A percentile compares a stretch with the other conserved stretches of the same genome.
Evolutionary conservation across 2,888 invertebrate species (phyloP).

Genomic region (Watsonalla binaria): DNA sequence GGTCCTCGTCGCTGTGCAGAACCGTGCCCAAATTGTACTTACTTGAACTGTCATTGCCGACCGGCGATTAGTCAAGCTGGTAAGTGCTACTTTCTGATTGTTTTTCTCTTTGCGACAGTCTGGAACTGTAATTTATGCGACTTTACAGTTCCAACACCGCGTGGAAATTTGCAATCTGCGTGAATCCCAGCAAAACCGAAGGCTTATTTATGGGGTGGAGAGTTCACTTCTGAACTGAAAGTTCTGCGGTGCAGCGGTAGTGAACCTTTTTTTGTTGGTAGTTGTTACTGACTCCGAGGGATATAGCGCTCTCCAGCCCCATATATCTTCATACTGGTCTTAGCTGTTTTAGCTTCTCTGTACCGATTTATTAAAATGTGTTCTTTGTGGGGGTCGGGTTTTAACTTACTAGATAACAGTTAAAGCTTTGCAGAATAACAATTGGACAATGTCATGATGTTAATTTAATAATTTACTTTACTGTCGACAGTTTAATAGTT

Average conservation of each 20-base stretch:
- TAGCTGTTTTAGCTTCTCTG: constrained; percentile 19
- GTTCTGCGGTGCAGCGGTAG: constrained; percentile 63
- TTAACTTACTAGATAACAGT: too few species aligned
- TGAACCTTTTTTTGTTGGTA: constrained; percentile 57
- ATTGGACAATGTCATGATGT: too few species aligned
- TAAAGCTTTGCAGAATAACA: too few species aligned
- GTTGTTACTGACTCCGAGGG: constrained; percentile 43
- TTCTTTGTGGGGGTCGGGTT: too few species aligned
- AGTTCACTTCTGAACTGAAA: constrained; percentile 69
- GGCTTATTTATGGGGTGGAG: constrained; percentile 73
- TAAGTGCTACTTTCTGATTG: constrained; percentile 75
- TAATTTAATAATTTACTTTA: too few species aligned
- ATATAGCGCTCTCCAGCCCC: constrained; percentile 44
- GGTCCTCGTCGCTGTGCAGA: constrained; percentile 45
- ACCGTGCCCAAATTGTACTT: constrained; percentile 44
- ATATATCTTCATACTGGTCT: constrained; percentile 39
- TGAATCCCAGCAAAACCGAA: constrained; percentile 73
- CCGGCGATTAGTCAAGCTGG: constrained; percentile 72
- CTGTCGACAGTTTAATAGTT: too few species aligned
- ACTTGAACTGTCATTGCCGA: constrained; percentile 63
- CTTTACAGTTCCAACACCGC: constrained; percentile 67
- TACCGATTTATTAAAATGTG: too few species aligned
- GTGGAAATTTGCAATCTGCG: constrained; percentile 74
- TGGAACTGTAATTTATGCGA: constrained; percentile 76
- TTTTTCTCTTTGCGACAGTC: constrained; percentile 69